Evolutionary conservation across 2,888 invertebrate species (phyloP).

Genomic region (Dendrolimus pini): DNA sequence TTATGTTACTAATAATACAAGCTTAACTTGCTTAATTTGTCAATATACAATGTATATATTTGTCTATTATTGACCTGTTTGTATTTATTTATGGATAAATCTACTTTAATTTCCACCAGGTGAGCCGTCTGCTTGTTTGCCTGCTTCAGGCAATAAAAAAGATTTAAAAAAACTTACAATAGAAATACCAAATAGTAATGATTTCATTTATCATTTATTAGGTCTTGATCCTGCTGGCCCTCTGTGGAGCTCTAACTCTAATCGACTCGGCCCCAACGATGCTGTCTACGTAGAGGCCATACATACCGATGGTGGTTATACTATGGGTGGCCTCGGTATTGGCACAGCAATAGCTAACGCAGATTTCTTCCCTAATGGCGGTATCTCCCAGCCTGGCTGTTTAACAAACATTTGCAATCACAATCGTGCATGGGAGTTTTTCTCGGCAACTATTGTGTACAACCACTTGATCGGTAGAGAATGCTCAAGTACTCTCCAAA

Average conservation of each 20-base stretch:
- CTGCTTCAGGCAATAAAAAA: too few relatives aligned
- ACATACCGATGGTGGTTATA: conserved; percentile 56
- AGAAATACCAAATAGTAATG: too few relatives aligned
- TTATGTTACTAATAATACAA: too few relatives aligned
- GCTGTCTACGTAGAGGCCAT: conserved; percentile 42
- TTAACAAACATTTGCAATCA: conserved; percentile 36
- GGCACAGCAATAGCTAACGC: conserved; percentile 63
- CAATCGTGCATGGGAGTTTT: conserved; percentile 41
- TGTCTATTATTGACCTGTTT: too few relatives aligned
- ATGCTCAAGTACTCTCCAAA: conserved; percentile 29
- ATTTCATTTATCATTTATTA: conserved; percentile 8
- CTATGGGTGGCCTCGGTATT: conserved; percentile 53
- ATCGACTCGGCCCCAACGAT: conserved; percentile 38
- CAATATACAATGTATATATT: too few relatives aligned
- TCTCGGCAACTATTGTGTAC: conserved; percentile 34
- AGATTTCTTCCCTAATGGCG: conserved; percentile 78
- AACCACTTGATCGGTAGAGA: conserved; percentile 34
- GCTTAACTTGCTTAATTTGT: too few relatives aligned
- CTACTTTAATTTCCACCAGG: too few relatives aligned
- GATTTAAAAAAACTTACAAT: too few relatives aligned
- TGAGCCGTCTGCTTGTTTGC: too few relatives aligned
- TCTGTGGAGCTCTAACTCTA: conserved; percentile 28
- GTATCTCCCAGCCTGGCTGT: conserved; percentile 46
- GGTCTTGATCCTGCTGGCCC: conserved; percentile 47
- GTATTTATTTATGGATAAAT: too few relatives aligned